These are phyloP conservation scores for Eupeodes corollae DNA, from an alignment of 1,140 invertebrate species.

Conservation along the genomic window DNA sequence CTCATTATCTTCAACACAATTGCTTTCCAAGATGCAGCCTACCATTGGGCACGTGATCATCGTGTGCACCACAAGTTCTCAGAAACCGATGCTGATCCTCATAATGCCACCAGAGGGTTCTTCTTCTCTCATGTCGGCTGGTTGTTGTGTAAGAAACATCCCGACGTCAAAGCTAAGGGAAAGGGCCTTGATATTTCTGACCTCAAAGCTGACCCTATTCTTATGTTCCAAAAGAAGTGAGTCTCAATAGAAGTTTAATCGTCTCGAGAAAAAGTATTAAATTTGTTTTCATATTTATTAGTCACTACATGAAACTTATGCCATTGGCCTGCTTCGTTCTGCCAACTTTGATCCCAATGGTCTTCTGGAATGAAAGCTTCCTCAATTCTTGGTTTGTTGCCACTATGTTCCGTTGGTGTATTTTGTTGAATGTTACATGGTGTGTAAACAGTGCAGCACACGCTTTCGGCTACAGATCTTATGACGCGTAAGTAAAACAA, in stretches of 20 bases:
- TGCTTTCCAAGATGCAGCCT: slow-evolving; percentile 80
- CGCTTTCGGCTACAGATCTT: slow-evolving; percentile 78
- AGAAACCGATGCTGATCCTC: slow-evolving; percentile 91
- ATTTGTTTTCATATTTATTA: slow-evolving; percentile 30
- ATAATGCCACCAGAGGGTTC: slow-evolving; percentile 82
- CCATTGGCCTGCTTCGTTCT: slow-evolving; percentile 70
- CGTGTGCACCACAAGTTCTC: slow-evolving; percentile 92
- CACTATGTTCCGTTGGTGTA: slow-evolving; percentile 69
- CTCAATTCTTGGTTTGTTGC: slow-evolving; percentile 67
- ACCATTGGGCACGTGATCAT: slow-evolving; percentile 89
- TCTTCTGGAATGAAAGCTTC: slow-evolving; percentile 71
- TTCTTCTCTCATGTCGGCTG: slow-evolving; percentile 94
- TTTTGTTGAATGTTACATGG: slow-evolving; percentile 85
- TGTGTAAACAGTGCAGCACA: slow-evolving; percentile 89
- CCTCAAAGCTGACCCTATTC: slow-evolving; percentile 71
- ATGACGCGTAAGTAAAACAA: slow-evolving; percentile 60
- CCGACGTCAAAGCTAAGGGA: slow-evolving; percentile 75
- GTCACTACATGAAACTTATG: slow-evolving; percentile 71
- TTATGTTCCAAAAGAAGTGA: slow-evolving; percentile 76
- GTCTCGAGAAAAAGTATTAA: not conserved
- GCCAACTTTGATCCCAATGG: slow-evolving; percentile 70
- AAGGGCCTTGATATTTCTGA: slow-evolving; percentile 75
- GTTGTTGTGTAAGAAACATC: slow-evolving; percentile 82
- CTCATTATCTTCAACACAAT: slow-evolving; percentile 68
- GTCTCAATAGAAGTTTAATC: slow-evolving; percentile 15